Conservation (phyloP, 2,797 vertebrate species). For the Xerus rutilus region DNA sequence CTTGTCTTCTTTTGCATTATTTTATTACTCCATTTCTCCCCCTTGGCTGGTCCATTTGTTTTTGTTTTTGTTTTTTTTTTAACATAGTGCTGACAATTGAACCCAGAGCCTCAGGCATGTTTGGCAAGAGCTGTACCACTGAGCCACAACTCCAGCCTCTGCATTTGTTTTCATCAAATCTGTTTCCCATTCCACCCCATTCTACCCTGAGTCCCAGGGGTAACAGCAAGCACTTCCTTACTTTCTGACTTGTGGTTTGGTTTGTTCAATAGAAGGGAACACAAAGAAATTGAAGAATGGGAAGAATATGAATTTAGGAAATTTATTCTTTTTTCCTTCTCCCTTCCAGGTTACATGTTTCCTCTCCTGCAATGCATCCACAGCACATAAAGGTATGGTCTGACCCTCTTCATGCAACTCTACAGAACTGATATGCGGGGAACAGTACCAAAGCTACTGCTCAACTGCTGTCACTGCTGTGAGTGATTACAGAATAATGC, state of each 20-base stretch:
- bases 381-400: not conserved
- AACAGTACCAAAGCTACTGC: not conserved
- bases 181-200: not conserved
- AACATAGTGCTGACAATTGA: too few relatives aligned
- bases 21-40: not conserved
- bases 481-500: not conserved
- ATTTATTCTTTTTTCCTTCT: not conserved
- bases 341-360: not conserved
- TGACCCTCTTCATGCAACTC: not conserved
- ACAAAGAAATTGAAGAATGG: not conserved
- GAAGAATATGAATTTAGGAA: not conserved
- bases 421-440: not conserved
- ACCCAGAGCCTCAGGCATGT: too few relatives aligned
- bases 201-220: not conserved
- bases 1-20: not conserved
- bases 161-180: not conserved
- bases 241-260: not conserved
- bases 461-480: not conserved
- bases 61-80: too few relatives aligned
- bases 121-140: too few relatives aligned
- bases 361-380: not conserved
- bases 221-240: not conserved
- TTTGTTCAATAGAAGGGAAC: not conserved
- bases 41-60: not conserved
- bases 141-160: too few relatives aligned